Percentiles rank a stretch among this genome's conserved stretches.
Evolutionary conservation across 1,140 invertebrate genomes (phyloP).

Genomic region (Anoplolepis gracilipes): DNA sequence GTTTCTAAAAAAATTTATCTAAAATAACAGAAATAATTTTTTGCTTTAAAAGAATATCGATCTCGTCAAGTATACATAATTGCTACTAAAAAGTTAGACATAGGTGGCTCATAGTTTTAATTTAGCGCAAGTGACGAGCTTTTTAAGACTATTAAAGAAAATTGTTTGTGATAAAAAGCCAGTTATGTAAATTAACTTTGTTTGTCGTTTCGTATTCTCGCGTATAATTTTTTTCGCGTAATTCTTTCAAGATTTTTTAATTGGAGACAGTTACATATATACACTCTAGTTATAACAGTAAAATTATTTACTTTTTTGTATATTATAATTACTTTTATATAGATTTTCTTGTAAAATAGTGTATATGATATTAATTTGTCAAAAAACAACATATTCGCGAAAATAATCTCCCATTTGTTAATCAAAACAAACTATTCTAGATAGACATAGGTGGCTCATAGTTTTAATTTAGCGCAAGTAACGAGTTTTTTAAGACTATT

Average conservation of each 20-base stretch:
- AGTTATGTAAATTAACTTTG: constrained; percentile 25
- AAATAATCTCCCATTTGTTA: no score
- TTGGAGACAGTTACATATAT: background rate
- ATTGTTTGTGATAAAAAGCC: constrained; percentile 37
- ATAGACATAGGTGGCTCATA: background rate
- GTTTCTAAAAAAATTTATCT: background rate
- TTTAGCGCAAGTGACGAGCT: background rate
- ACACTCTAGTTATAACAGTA: background rate
- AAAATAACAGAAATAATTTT: constrained; percentile 4
- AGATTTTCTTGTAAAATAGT: no score
- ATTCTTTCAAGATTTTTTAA: background rate
- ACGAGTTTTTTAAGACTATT: constrained; percentile 4
- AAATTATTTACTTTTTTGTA: background rate
- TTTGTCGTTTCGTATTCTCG: background rate
- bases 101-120: background rate
- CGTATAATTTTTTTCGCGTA: constrained; percentile 14
- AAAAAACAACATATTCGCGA: no score
- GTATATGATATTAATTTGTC: no score
- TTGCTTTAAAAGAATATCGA: background rate
- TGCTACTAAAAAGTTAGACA: background rate
- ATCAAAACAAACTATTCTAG: no score
- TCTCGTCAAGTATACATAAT: background rate
- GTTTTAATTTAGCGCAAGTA: constrained; percentile 11
- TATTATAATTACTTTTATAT: no score
- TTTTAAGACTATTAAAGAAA: constrained; percentile 31